These are phyloP conservation scores for Percopsis transmontana DNA, from an alignment of 2,113 vertebrate species.

Conservation along the genomic window DNA sequence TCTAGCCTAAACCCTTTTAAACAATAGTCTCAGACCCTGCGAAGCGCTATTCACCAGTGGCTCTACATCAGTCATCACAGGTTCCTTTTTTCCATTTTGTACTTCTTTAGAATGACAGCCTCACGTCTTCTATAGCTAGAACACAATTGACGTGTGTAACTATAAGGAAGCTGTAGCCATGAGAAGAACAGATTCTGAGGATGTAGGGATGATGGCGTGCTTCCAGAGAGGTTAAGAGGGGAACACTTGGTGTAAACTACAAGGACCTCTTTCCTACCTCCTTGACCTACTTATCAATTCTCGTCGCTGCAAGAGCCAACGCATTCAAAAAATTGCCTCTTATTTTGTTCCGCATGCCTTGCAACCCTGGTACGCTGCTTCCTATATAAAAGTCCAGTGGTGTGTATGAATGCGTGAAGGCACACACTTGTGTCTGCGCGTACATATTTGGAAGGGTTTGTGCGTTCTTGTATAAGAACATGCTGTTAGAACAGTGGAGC, in stretches of 20 bases:
- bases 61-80: conserved; percentile 18
- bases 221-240: neutral
- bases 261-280: neutral
- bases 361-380: too few species aligned
- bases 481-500: neutral
- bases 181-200: neutral
- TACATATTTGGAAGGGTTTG: too few species aligned
- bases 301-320: neutral
- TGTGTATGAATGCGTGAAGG: conserved; percentile 14
- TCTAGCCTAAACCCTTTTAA: conserved; percentile 47
- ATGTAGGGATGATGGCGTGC: neutral
- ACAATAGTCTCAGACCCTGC: conserved; percentile 28
- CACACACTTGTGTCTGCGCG: conserved; percentile 12
- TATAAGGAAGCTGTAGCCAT: neutral
- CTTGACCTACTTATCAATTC: neutral
- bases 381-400: neutral
- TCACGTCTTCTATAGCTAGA: too few species aligned
- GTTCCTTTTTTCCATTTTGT: too few species aligned
- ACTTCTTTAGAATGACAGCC: too few species aligned
- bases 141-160: too few species aligned
- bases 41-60: conserved; percentile 11
- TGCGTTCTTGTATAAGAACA: neutral
- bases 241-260: too few species aligned
- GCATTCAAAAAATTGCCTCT: too few species aligned
- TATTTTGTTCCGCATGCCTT: too few species aligned